phyloP scores from a whole-genome alignment of 2,888 invertebrate genomes.

The Minunthozetes semirufus region DNA sequence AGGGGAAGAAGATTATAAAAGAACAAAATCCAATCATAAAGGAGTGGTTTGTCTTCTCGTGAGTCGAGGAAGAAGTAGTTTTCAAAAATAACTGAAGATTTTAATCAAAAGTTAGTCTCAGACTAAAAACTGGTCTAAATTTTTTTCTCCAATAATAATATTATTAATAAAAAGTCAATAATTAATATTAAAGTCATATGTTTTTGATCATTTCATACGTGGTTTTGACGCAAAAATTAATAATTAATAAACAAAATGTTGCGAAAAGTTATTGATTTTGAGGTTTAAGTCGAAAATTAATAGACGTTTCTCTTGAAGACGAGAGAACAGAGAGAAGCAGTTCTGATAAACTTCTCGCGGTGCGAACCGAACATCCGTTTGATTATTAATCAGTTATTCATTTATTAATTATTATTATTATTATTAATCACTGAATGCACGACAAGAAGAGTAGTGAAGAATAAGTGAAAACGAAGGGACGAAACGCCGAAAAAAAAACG shows the following conservation, averaged over 20 bases:
- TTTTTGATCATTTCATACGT: conserved; percentile 2
- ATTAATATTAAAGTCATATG: neutral
- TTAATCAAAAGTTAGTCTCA: neutral
- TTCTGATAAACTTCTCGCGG: too few species aligned
- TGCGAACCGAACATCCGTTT: too few species aligned
- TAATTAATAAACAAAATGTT: neutral
- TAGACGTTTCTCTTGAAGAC: neutral
- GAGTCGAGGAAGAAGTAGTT: too few species aligned
- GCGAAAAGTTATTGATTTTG: neutral
- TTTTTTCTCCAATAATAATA: neutral
- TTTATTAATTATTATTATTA: neutral
- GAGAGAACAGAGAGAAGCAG: neutral
- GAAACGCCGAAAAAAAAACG: neutral
- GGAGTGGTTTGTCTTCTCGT: too few species aligned
- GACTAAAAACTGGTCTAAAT: neutral
- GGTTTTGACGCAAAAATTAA: neutral
- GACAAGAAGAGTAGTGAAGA: neutral
- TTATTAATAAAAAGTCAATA: neutral
- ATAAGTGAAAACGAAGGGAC: neutral
- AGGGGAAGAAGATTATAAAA: too few species aligned
- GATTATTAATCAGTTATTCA: too few species aligned
- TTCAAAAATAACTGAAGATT: neutral
- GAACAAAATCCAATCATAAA: too few species aligned
- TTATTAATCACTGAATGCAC: neutral
- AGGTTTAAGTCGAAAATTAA: neutral